These are phyloP conservation scores for Spodoptera picta DNA, from an alignment of 2,888 invertebrate species.

Conservation along the genomic window DNA sequence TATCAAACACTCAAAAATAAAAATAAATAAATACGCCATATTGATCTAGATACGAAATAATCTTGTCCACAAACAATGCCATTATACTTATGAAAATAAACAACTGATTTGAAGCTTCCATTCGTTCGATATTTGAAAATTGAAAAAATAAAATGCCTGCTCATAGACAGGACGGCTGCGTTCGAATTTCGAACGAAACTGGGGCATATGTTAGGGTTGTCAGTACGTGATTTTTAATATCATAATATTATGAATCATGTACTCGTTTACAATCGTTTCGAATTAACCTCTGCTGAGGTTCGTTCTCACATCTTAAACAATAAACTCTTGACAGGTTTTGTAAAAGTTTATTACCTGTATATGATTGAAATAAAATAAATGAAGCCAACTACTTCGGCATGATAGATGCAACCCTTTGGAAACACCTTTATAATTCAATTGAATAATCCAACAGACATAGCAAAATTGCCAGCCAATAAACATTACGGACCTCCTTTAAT, in stretches of 20 bases:
- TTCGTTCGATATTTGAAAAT: constrained; percentile 71
- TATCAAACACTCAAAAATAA: constrained; percentile 74
- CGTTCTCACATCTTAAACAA: too few relatives aligned
- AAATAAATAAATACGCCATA: constrained; percentile 63
- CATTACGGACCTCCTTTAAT: too few relatives aligned
- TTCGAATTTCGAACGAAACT: constrained; percentile 76
- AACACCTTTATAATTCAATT: too few relatives aligned
- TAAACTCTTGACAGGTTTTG: too few relatives aligned
- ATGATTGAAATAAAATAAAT: too few relatives aligned
- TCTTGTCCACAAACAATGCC: constrained; percentile 86
- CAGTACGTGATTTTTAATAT: constrained; percentile 13
- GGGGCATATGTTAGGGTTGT: constrained; percentile 73
- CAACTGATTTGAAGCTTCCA: constrained; percentile 72
- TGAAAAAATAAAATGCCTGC: constrained; percentile 75
- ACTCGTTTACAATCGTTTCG: neutral
- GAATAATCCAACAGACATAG: too few relatives aligned
- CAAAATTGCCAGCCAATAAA: too few relatives aligned
- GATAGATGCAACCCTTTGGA: too few relatives aligned
- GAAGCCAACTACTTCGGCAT: too few relatives aligned
- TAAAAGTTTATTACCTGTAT: too few relatives aligned
- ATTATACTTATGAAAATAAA: constrained; percentile 83
- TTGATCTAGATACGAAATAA: constrained; percentile 79
- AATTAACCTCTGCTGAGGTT: too few relatives aligned
- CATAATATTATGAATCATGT: neutral
- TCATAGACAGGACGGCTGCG: constrained; percentile 76